phyloP scores from a whole-genome alignment of 2,113 vertebrate species.

The Otus sunia region DNA sequence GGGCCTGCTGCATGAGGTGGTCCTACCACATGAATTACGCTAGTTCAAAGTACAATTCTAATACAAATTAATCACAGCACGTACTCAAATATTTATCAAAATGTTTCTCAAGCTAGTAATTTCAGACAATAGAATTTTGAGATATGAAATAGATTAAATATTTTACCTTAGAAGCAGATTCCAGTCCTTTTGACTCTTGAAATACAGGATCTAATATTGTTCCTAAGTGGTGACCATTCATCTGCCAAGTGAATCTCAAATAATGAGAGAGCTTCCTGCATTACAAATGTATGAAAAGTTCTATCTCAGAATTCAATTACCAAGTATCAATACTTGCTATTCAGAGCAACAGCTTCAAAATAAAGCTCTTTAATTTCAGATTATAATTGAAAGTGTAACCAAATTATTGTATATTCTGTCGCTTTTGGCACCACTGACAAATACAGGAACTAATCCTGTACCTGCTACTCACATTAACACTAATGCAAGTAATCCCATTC shows the following conservation, averaged over 20 bases:
- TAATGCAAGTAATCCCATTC: conserved; percentile 38
- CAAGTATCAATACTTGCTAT: conserved; percentile 57
- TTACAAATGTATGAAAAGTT: conserved; percentile 45
- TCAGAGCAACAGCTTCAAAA: conserved; percentile 40
- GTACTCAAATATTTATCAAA: conserved; percentile 33
- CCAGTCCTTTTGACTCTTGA: conserved; percentile 77
- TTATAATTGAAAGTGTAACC: conserved; percentile 54
- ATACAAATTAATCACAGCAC: conserved; percentile 25
- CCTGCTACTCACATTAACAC: conserved; percentile 11
- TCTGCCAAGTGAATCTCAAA: conserved; percentile 77
- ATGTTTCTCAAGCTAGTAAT: conserved; percentile 12
- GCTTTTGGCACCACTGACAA: conserved; percentile 25
- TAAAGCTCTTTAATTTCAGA: conserved; percentile 60
- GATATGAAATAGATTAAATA: conserved; percentile 8
- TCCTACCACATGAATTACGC: background rate
- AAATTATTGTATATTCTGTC: conserved; percentile 34
- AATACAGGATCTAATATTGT: conserved; percentile 78
- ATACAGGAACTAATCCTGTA: conserved; percentile 38
- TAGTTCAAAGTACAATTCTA: background rate
- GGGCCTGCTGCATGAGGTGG: background rate
- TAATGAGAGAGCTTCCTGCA: conserved; percentile 79
- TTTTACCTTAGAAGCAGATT: conserved; percentile 78
- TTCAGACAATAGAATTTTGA: conserved; percentile 29
- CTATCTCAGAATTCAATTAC: conserved; percentile 40
- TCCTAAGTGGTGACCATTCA: conserved; percentile 75